These are phyloP conservation scores for Sinopyrophorus schimmeli DNA, from an alignment of 2,888 invertebrate species.

Conservation along the genomic window DNA sequence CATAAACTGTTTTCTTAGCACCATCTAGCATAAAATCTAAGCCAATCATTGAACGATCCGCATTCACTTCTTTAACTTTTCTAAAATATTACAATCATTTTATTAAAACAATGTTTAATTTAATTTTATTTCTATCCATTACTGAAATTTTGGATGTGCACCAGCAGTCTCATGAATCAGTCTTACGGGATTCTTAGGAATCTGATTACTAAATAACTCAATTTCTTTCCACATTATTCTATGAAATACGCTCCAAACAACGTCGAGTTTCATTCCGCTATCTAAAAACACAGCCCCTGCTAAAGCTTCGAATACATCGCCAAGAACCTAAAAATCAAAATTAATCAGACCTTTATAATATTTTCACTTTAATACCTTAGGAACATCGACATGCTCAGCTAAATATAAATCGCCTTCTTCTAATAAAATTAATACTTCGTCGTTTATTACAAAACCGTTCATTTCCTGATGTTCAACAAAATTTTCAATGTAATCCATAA, in stretches of 20 bases:
- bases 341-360: too few relatives aligned
- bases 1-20: conserved; percentile 63
- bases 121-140: too few relatives aligned
- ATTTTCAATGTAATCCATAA: conserved; percentile 61
- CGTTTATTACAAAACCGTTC: conserved; percentile 64
- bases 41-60: conserved; percentile 61
- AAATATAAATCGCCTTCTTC: conserved; percentile 67
- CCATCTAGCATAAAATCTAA: conserved; percentile 66
- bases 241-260: conserved; percentile 83
- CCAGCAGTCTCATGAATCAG: conserved; percentile 81
- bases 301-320: conserved; percentile 91
- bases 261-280: conserved; percentile 69
- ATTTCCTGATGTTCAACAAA: conserved; percentile 69
- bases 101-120: too few relatives aligned
- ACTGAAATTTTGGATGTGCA: conserved; percentile 76
- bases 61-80: conserved; percentile 35
- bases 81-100: too few relatives aligned
- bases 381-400: conserved; percentile 85
- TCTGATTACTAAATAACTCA: conserved; percentile 74
- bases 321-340: conserved; percentile 64
- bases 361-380: conserved; percentile 64
- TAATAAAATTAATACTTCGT: conserved; percentile 68
- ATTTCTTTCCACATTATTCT: conserved; percentile 86
- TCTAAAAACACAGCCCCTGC: conserved; percentile 92
- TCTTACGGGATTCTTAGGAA: conserved; percentile 91